Conservation (phyloP, 2,797 vertebrate species). For the Podarcis lilfordi region DNA sequence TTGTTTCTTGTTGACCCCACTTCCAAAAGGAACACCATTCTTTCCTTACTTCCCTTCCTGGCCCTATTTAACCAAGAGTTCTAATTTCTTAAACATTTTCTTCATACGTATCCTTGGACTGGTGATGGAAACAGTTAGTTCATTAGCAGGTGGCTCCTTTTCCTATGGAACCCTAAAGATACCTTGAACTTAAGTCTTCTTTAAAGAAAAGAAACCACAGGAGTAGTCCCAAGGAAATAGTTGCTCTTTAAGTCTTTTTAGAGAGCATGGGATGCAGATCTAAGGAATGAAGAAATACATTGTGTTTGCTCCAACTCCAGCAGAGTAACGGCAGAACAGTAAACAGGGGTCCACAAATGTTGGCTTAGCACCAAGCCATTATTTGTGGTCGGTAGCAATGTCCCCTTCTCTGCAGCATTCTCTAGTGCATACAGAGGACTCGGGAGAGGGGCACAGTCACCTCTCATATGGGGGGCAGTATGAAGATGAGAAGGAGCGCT, state of each 20-base stretch:
- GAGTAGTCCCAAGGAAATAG: background rate
- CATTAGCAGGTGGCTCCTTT: background rate
- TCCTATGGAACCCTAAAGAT: background rate
- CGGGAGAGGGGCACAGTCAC: background rate
- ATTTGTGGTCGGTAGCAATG: background rate
- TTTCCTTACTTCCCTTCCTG: constrained; percentile 8
- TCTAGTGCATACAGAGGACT: background rate
- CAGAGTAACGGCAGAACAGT: background rate
- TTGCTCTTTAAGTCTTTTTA: background rate
- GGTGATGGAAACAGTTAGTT: background rate
- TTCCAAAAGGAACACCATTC: constrained; percentile 11
- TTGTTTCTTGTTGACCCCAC: background rate
- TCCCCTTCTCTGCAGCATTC: background rate
- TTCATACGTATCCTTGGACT: background rate
- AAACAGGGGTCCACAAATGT: background rate
- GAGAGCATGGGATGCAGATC: background rate
- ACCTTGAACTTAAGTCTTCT: background rate
- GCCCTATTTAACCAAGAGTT: background rate
- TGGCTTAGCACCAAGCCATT: background rate
- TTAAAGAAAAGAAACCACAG: background rate
- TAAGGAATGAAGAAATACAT: background rate
- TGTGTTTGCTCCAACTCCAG: background rate
- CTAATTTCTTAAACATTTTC: background rate
- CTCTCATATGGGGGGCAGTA: background rate
- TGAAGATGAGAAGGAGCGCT: background rate